These are phyloP conservation scores for Cephonodes hylas DNA, from an alignment of 2,888 invertebrate species.

Conservation along the genomic window DNA sequence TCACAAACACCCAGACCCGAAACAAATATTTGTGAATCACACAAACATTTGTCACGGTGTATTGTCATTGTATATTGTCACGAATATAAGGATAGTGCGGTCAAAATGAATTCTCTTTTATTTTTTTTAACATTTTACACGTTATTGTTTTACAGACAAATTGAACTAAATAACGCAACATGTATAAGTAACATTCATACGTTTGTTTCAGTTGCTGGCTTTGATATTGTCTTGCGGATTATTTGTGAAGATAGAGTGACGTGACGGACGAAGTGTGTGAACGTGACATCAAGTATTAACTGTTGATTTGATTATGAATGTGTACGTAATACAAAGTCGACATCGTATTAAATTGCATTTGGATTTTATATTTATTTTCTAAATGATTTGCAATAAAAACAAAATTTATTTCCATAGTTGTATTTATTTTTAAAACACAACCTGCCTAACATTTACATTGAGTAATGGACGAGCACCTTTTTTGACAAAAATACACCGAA, in stretches of 20 bases:
- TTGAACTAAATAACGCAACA: not conserved
- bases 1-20: no score
- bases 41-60: no score
- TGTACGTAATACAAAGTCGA: slow-evolving; percentile 25
- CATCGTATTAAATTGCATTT: slow-evolving; percentile 7
- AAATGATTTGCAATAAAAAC: slow-evolving; percentile 23
- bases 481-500: no score
- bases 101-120: no score
- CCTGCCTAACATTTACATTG: no score
- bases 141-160: no score
- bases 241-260: slow-evolving; percentile 91
- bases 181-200: slow-evolving; percentile 8
- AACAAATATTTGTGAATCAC: no score
- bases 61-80: no score
- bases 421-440: not conserved
- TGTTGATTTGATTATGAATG: slow-evolving; percentile 24
- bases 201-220: slow-evolving; percentile 87
- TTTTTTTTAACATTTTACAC: no score
- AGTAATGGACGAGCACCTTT: not conserved
- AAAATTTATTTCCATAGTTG: not conserved
- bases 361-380: slow-evolving; percentile 16
- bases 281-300: slow-evolving; percentile 21
- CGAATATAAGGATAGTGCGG: no score
- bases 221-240: slow-evolving; percentile 92
- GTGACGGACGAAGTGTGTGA: slow-evolving; percentile 20